Evolutionary conservation across 2,797 vertebrate species (phyloP).

Genomic region (Poecilia picta): DNA sequence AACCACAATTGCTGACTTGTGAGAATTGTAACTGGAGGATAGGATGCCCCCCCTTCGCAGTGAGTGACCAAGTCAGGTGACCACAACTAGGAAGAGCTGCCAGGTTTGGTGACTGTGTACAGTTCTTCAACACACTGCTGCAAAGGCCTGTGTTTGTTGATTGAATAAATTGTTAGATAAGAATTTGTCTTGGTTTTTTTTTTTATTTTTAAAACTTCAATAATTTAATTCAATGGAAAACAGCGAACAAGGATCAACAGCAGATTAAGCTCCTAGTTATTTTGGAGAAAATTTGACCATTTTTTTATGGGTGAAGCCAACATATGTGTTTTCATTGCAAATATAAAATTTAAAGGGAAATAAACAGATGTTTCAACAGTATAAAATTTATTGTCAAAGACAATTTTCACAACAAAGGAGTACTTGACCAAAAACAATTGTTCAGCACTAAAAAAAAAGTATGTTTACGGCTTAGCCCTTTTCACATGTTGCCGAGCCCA

Average conservation of each 20-base stretch:
- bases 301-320: background rate
- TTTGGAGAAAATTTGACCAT: background rate
- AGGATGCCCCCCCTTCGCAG: background rate
- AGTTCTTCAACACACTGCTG: background rate
- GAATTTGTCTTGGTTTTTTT: background rate
- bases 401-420: background rate
- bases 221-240: background rate
- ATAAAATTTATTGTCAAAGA: background rate
- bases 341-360: background rate
- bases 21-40: background rate
- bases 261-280: background rate
- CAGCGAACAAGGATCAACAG: background rate
- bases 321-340: background rate
- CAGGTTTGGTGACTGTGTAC: background rate
- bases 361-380: background rate
- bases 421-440: background rate
- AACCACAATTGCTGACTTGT: background rate
- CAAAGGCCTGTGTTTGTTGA: background rate
- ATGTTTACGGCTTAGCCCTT: background rate
- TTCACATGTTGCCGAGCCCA: too few species aligned
- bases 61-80: background rate
- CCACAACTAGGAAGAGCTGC: background rate
- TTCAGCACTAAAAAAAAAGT: background rate
- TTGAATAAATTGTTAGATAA: background rate
- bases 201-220: background rate